These are phyloP conservation scores for Sorex araneus DNA, from an alignment of 2,113 vertebrate genomes.

Conservation along the genomic window DNA sequence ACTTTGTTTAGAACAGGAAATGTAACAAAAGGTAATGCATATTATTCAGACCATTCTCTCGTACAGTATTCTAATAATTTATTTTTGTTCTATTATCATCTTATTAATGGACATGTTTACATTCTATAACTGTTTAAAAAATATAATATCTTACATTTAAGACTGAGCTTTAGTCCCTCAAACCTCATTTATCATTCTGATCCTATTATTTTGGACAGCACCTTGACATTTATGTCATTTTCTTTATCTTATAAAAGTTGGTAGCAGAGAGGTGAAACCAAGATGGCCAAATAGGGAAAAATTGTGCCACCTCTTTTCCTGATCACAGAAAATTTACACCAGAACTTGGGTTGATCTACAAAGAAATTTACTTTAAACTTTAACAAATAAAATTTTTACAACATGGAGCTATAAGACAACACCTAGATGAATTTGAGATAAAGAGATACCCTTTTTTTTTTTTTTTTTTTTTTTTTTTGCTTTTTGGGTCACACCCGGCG, in stretches of 20 bases:
- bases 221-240: neutral
- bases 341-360: no score
- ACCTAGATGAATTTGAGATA: no score
- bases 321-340: no score
- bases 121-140: neutral
- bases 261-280: neutral
- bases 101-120: neutral
- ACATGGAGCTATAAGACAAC: no score
- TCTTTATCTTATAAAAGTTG: neutral
- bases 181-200: neutral
- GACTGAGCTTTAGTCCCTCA: neutral
- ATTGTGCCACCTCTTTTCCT: no score
- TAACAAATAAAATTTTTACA: no score
- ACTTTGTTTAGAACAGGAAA: neutral
- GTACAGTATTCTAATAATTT: neutral
- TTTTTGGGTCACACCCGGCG: no score
- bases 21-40: neutral
- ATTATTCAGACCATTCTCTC: neutral
- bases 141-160: neutral
- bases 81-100: neutral
- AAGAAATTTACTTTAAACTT: no score
- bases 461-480: no score
- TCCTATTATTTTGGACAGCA: neutral
- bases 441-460: no score
- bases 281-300: no score